phyloP scores from a whole-genome alignment of 2,113 vertebrate genomes.

The Stomatorhinus ivindoensis region DNA sequence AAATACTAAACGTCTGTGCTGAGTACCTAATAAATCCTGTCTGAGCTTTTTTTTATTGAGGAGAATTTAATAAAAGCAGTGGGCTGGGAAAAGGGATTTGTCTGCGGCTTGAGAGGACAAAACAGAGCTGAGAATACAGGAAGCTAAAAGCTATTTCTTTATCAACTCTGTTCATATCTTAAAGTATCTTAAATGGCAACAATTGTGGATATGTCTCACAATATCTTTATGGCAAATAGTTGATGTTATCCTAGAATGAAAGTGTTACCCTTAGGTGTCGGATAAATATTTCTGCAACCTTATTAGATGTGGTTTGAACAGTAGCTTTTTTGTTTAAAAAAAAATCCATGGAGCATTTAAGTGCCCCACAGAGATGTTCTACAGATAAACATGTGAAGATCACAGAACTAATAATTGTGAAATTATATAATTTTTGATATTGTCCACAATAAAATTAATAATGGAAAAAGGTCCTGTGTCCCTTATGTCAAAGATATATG shows the following conservation, averaged over 20 bases:
- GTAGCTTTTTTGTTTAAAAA: neutral
- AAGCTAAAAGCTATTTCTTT: slow-evolving; percentile 48
- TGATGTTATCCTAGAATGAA: slow-evolving; percentile 37
- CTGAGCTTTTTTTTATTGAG: slow-evolving; percentile 99
- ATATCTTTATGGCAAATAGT: slow-evolving; percentile 29
- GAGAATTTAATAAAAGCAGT: slow-evolving; percentile 99
- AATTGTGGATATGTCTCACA: slow-evolving; percentile 30
- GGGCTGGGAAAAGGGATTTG: slow-evolving; percentile 86
- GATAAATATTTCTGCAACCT: slow-evolving; percentile 19
- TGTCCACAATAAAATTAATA: neutral
- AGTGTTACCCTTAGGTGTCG: slow-evolving; percentile 23
- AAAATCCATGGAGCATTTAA: neutral
- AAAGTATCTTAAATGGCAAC: slow-evolving; percentile 41
- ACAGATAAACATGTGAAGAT: neutral
- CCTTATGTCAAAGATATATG: slow-evolving; percentile 45
- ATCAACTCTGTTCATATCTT: slow-evolving; percentile 36
- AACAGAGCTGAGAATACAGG: slow-evolving; percentile 34
- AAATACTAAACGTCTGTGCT: slow-evolving; percentile 99
- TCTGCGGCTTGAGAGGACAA: slow-evolving; percentile 77
- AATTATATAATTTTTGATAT: neutral
- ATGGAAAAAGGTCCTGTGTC: slow-evolving; percentile 67
- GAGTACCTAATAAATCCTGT: slow-evolving; percentile 99
- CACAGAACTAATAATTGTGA: neutral
- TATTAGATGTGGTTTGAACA: slow-evolving; percentile 10
- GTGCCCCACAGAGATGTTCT: neutral